Evolutionary conservation across 2,797 vertebrate genomes (phyloP).

Genomic region (Intellagama lesueurii): DNA sequence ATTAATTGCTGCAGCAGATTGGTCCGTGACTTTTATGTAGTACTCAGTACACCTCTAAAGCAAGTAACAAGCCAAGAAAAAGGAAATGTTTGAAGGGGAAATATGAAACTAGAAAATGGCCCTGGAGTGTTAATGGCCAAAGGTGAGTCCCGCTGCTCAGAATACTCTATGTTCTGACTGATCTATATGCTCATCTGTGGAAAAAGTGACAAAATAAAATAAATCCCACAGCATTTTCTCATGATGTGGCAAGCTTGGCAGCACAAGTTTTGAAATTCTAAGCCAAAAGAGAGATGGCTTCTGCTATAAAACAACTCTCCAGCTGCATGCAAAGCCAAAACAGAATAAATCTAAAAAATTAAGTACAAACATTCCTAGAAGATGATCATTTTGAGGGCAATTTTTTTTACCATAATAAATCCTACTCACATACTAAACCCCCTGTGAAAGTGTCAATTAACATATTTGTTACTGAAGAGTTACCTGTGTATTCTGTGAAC

Average conservation of each 20-base stretch:
- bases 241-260: constrained; percentile 29
- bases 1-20: constrained; percentile 1
- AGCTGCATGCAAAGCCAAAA: neutral
- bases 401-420: neutral
- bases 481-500: neutral
- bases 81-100: neutral
- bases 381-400: neutral
- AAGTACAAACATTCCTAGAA: neutral
- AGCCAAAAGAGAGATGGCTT: neutral
- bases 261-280: neutral
- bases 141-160: neutral
- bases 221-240: constrained; percentile 15
- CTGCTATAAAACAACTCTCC: neutral
- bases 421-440: neutral
- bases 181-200: neutral
- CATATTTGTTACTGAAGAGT: neutral
- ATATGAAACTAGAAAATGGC: neutral
- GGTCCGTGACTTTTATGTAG: neutral
- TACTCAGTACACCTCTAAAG: neutral
- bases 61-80: neutral
- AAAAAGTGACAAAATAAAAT: constrained; percentile 22
- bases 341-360: neutral
- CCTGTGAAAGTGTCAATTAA: neutral
- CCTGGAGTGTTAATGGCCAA: neutral
- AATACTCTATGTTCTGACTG: neutral